Percentiles rank a stretch among this genome's conserved stretches.
Conservation (phyloP, 2,113 vertebrate genomes). For the Pteronura brasiliensis region DNA sequence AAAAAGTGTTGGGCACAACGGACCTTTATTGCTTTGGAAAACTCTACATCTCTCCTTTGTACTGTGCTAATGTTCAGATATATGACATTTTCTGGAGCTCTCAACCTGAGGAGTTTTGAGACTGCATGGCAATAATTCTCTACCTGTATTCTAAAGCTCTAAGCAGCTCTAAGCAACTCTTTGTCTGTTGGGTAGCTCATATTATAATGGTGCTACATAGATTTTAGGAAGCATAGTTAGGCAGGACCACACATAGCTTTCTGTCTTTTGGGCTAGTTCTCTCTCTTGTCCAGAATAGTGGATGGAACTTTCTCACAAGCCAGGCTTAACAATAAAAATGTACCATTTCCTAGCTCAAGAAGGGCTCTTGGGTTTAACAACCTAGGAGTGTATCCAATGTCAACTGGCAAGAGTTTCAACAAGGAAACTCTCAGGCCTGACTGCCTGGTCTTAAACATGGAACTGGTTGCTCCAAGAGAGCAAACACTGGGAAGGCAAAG, state of each 20-base stretch:
- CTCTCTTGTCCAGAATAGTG: slow-evolving; percentile 57
- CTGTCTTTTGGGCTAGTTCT: slow-evolving; percentile 55
- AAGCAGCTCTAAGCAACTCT: slow-evolving; percentile 16
- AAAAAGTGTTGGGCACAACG: background rate
- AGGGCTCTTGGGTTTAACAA: background rate
- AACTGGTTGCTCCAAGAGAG: background rate
- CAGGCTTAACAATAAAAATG: background rate
- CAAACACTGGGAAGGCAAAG: background rate
- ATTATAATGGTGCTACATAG: slow-evolving; percentile 58
- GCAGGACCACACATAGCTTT: slow-evolving; percentile 57
- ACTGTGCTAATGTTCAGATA: slow-evolving; percentile 45
- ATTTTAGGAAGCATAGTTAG: slow-evolving; percentile 39
- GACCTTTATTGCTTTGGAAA: slow-evolving; percentile 40
- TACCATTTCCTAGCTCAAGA: background rate
- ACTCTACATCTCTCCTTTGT: slow-evolving; percentile 35
- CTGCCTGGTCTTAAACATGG: background rate
- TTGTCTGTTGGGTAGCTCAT: slow-evolving; percentile 65
- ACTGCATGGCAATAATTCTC: slow-evolving; percentile 46
- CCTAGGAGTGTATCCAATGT: background rate
- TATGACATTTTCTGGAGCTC: slow-evolving; percentile 24
- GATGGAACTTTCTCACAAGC: background rate
- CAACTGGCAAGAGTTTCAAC: background rate
- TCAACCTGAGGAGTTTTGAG: slow-evolving; percentile 64
- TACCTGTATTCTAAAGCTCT: slow-evolving; percentile 63
- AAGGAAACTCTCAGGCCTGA: background rate